phyloP scores from a whole-genome alignment of 2,113 vertebrate species.

The Antennarius striatus region DNA sequence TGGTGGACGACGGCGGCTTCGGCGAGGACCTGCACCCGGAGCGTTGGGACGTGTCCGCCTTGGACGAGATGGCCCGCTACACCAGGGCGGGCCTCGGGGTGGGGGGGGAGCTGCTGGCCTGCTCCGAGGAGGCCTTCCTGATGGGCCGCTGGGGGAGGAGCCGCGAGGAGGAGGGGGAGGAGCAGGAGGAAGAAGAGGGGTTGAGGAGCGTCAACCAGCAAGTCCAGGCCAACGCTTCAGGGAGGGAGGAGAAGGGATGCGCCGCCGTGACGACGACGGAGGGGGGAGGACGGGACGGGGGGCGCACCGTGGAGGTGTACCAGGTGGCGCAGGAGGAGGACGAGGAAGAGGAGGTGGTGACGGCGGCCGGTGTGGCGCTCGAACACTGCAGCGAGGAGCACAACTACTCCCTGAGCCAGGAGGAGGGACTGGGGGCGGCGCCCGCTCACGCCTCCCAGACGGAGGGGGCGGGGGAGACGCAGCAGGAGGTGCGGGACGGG shows the following conservation, averaged over 20 bases:
- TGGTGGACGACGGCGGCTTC: slow-evolving; percentile 77
- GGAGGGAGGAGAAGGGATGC: slow-evolving; percentile 27
- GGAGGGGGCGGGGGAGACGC: slow-evolving; percentile 31
- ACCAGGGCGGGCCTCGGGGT: slow-evolving; percentile 73
- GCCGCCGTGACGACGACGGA: slow-evolving; percentile 14
- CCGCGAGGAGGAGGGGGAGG: slow-evolving; percentile 59
- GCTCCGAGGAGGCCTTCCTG: slow-evolving; percentile 73
- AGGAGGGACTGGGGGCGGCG: slow-evolving; percentile 41
- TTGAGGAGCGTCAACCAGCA: slow-evolving; percentile 35
- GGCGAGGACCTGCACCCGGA: slow-evolving; percentile 75
- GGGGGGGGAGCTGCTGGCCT: slow-evolving; percentile 69
- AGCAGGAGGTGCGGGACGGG: slow-evolving; percentile 27
- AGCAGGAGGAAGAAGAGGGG: slow-evolving; percentile 48
- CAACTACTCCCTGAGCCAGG: slow-evolving; percentile 79
- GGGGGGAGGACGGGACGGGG: slow-evolving; percentile 26
- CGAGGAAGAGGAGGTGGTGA: slow-evolving; percentile 24
- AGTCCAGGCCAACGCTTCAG: slow-evolving; percentile 20
- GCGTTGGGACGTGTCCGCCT: slow-evolving; percentile 78
- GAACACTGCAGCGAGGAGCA: slow-evolving; percentile 79
- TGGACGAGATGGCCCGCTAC: slow-evolving; percentile 80
- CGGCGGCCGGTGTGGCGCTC: slow-evolving; percentile 36
- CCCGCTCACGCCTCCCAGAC: slow-evolving; percentile 30
- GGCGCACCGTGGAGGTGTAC: slow-evolving; percentile 65
- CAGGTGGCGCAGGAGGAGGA: slow-evolving; percentile 69
- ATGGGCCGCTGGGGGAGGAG: slow-evolving; percentile 71